A percentile compares a stretch with the other conserved stretches of the same genome.
phyloP scores from a whole-genome alignment of 2,113 vertebrate genomes.

The Antigone vipio region DNA sequence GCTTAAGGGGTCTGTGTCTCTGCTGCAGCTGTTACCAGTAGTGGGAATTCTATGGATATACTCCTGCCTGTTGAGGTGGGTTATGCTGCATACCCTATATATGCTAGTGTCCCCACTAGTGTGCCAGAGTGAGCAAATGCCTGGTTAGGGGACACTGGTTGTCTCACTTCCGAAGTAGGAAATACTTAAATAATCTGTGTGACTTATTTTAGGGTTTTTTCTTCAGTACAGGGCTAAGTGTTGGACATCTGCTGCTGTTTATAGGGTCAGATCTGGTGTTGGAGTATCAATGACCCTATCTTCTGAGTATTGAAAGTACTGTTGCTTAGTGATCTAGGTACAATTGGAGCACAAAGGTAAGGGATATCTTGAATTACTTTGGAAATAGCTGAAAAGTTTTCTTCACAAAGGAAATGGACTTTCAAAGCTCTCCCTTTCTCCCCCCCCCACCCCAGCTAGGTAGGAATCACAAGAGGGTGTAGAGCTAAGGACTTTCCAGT shows the following conservation, averaged over 20 bases:
- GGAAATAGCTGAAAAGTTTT: not conserved
- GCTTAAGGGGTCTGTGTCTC: not conserved
- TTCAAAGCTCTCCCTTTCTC: not conserved
- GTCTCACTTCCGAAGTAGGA: not conserved
- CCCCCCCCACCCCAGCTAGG: too few relatives aligned
- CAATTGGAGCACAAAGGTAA: not conserved
- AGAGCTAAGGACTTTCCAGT: not conserved
- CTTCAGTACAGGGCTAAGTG: not conserved
- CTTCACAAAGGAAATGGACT: not conserved
- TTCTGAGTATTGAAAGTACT: not conserved
- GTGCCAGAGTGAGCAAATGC: not conserved
- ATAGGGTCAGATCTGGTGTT: not conserved
- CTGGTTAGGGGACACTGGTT: not conserved
- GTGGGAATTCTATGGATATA: not conserved
- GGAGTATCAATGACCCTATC: not conserved
- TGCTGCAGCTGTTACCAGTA: not conserved
- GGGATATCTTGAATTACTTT: not conserved
- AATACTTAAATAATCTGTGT: not conserved
- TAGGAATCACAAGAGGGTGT: not conserved
- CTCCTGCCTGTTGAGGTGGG: rapidly evolving
- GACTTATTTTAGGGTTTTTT: not conserved
- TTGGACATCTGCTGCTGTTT: not conserved
- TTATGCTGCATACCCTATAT: not conserved
- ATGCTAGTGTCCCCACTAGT: not conserved
- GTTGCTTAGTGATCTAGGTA: not conserved